These are phyloP conservation scores for Seira ritae DNA, from an alignment of 2,888 invertebrate genomes.

Conservation along the genomic window DNA sequence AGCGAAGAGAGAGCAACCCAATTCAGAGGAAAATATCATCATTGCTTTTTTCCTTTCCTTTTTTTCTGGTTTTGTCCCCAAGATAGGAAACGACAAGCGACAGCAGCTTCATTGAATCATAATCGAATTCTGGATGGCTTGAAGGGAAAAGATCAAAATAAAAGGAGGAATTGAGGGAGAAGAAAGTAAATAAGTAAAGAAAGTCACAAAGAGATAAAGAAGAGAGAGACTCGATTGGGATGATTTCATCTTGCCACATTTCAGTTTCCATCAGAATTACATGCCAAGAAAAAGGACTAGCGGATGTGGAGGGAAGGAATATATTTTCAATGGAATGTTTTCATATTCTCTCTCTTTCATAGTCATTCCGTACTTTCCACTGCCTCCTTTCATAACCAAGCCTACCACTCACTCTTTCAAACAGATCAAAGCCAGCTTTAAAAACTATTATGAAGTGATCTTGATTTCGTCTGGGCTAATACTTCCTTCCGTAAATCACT, in stretches of 20 bases:
- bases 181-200: constrained; percentile 55
- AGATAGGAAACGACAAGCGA: constrained; percentile 65
- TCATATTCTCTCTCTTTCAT: too few species aligned
- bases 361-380: too few species aligned
- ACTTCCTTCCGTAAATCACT: too few species aligned
- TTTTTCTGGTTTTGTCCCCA: constrained; percentile 29
- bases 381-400: too few species aligned
- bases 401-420: too few species aligned
- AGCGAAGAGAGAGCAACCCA: not conserved
- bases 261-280: constrained; percentile 43
- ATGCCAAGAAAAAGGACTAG: constrained; percentile 6
- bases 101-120: constrained; percentile 71
- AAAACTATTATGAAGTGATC: too few species aligned
- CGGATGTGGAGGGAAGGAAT: constrained; percentile 9
- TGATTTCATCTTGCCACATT: constrained; percentile 61
- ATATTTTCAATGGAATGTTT: constrained; percentile 28
- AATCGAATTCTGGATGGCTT: constrained; percentile 67
- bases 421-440: too few species aligned
- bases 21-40: constrained; percentile 31
- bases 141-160: constrained; percentile 64
- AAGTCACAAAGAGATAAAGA: constrained; percentile 16
- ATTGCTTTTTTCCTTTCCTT: constrained; percentile 23
- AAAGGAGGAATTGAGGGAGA: constrained; percentile 43
- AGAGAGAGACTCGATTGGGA: constrained; percentile 56
- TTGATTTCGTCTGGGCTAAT: too few species aligned